Conservation (phyloP, 2,113 vertebrate genomes). For the Lophius piscatorius region DNA sequence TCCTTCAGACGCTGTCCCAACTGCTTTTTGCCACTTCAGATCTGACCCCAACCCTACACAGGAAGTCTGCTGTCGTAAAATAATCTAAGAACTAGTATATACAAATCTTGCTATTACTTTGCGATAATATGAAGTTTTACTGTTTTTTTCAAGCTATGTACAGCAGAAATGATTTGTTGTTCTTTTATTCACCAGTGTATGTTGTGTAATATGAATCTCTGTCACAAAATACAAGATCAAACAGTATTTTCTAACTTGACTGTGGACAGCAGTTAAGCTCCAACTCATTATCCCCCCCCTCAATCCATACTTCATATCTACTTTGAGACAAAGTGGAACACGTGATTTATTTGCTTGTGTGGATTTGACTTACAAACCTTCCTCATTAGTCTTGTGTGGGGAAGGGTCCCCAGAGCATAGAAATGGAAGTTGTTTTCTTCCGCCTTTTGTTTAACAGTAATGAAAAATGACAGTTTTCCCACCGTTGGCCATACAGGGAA, state of each 20-base stretch:
- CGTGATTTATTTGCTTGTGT: slow-evolving; percentile 69
- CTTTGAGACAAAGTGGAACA: slow-evolving; percentile 62
- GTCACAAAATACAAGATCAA: slow-evolving; percentile 22
- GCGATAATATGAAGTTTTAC: too few relatives aligned
- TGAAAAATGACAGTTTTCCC: slow-evolving; percentile 79
- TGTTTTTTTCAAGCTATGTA: too few relatives aligned
- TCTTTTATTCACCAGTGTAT: slow-evolving; percentile 37
- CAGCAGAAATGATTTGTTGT: slow-evolving; percentile 13
- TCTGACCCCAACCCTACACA: slow-evolving; percentile 36
- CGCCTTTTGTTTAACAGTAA: slow-evolving; percentile 79
- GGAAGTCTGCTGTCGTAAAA: slow-evolving; percentile 34
- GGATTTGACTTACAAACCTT: slow-evolving; percentile 66
- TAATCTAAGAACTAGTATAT: slow-evolving; percentile 36
- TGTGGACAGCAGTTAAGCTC: slow-evolving; percentile 40
- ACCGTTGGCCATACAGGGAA: slow-evolving; percentile 71
- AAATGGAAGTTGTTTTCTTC: slow-evolving; percentile 76
- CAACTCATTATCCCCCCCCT: slow-evolving; percentile 30
- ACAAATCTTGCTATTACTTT: too few relatives aligned
- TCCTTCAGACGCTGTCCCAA: slow-evolving; percentile 10
- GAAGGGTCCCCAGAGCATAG: slow-evolving; percentile 37
- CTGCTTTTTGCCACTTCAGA: slow-evolving; percentile 27
- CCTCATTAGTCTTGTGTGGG: slow-evolving; percentile 77
- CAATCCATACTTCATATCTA: slow-evolving; percentile 47
- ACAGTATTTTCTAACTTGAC: slow-evolving; percentile 36
- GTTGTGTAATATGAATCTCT: slow-evolving; percentile 20